These are phyloP conservation scores for Merops nubicus DNA, from an alignment of 2,113 vertebrate species.

Conservation along the genomic window DNA sequence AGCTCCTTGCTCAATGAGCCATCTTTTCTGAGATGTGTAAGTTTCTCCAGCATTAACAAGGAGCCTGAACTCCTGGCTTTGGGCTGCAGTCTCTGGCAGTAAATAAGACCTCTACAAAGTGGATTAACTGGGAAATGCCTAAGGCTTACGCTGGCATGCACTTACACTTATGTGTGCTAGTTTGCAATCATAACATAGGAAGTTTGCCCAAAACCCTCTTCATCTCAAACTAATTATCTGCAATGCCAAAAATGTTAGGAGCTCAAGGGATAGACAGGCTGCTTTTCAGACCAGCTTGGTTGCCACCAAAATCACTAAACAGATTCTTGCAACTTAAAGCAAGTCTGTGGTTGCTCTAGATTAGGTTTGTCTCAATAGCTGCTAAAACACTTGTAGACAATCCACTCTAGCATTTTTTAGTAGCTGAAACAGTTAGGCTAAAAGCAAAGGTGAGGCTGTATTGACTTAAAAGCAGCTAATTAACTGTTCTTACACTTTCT, in stretches of 20 bases:
- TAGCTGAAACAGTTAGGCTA: neutral
- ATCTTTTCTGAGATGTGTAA: neutral
- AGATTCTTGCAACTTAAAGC: conserved; percentile 13
- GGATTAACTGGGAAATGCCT: neutral
- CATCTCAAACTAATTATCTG: neutral
- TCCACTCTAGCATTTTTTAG: neutral
- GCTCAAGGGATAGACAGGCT: neutral
- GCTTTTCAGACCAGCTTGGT: neutral
- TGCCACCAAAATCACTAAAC: conserved; percentile 12
- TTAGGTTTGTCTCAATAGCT: neutral
- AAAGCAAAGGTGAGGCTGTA: neutral
- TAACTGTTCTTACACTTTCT: no score
- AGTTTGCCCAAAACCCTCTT: neutral
- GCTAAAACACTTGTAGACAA: neutral
- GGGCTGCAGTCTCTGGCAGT: neutral
- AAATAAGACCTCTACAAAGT: neutral
- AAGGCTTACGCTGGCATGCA: neutral
- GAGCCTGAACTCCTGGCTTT: neutral
- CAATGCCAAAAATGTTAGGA: neutral
- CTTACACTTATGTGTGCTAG: neutral
- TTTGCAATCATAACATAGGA: neutral
- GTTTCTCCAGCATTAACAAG: neutral
- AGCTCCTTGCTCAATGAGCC: neutral
- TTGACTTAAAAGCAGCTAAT: neutral
- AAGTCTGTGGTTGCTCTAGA: neutral